Conservation (phyloP, 2,888 invertebrate species). For the Harpagoxenus sublaevis region DNA sequence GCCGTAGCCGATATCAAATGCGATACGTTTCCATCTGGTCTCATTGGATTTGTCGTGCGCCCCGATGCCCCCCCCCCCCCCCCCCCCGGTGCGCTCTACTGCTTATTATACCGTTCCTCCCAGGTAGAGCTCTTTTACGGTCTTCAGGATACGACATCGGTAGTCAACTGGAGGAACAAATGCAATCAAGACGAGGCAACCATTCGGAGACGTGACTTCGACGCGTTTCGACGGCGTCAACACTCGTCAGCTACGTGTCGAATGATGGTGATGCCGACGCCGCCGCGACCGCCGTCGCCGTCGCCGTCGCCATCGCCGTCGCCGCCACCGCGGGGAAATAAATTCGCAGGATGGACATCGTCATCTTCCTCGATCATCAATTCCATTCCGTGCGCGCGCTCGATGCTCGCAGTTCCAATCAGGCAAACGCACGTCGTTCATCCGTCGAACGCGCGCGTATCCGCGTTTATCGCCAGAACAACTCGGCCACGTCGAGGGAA, state of each 20-base stretch:
- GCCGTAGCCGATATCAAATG: not conserved
- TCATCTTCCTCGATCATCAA: constrained; percentile 71
- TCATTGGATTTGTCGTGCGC: constrained; percentile 33
- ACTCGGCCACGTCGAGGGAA: constrained; percentile 73
- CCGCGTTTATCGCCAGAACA: constrained; percentile 78
- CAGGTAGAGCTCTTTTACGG: constrained; percentile 26
- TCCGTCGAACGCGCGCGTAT: constrained; percentile 73
- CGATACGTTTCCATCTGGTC: constrained; percentile 25
- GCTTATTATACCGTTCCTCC: constrained; percentile 41
- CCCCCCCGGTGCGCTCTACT: not conserved
- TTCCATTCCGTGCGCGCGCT: constrained; percentile 68
- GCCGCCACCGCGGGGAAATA: constrained; percentile 55
- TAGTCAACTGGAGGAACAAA: constrained; percentile 40
- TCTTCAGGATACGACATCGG: constrained; percentile 9
- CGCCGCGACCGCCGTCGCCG: constrained; percentile 33
- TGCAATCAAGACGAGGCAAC: constrained; percentile 47
- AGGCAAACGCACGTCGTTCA: constrained; percentile 80
- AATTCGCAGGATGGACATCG: constrained; percentile 55
- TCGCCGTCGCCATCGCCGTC: constrained; percentile 47
- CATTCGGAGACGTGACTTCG: constrained; percentile 41
- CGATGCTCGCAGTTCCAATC: constrained; percentile 80
- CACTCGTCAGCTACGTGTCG: constrained; percentile 43
- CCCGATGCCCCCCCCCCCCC: constrained; percentile 14
- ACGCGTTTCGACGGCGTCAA: constrained; percentile 32
- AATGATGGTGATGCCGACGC: constrained; percentile 36